phyloP scores from a whole-genome alignment of 2,888 invertebrate genomes.

The Neoitamus cyanurus region DNA sequence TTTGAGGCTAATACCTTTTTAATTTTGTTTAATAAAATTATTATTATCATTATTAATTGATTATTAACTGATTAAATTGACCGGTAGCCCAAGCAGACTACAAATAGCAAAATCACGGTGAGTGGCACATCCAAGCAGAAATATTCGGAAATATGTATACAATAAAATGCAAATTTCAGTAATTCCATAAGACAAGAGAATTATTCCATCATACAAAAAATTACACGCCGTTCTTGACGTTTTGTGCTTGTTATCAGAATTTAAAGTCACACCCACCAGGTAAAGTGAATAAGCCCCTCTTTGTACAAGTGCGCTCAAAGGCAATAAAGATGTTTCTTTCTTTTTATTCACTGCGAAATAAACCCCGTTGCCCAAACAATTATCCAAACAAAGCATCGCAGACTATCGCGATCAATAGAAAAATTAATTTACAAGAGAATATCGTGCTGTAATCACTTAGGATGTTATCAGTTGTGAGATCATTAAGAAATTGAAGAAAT shows the following conservation, averaged over 20 bases:
- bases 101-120: no score
- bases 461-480: not conserved
- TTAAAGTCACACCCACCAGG: not conserved
- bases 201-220: not conserved
- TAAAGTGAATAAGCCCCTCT: not conserved
- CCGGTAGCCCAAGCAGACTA: no score
- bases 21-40: no score
- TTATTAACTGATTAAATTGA: no score
- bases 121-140: no score
- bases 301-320: not conserved
- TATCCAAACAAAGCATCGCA: not conserved
- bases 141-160: no score
- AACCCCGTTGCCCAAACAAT: not conserved
- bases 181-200: no score
- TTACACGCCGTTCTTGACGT: not conserved
- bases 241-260: not conserved
- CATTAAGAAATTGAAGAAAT: not conserved
- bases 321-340: not conserved
- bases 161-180: no score
- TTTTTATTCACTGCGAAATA: not conserved
- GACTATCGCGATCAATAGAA: not conserved
- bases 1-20: no score
- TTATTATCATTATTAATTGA: no score
- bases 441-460: not conserved
- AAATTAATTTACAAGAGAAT: not conserved